Conservation (phyloP, 2,113 vertebrate genomes). For the Rhinolophus ferrumequinum region DNA sequence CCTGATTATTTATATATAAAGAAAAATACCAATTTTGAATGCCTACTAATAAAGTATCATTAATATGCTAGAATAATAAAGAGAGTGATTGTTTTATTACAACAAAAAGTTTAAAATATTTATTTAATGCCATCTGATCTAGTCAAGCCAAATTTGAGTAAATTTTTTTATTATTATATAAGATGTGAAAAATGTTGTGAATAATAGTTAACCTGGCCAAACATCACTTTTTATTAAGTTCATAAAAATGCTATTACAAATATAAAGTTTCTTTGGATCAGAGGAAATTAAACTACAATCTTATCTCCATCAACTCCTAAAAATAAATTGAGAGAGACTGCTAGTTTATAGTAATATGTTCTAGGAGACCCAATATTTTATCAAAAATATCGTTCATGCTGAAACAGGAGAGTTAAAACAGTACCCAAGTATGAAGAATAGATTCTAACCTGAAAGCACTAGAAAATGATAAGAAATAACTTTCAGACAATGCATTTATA, state of each 20-base stretch:
- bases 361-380: neutral
- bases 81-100: neutral
- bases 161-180: neutral
- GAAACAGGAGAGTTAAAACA: neutral
- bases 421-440: neutral
- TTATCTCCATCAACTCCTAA: neutral
- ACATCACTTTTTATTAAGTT: conserved; percentile 23
- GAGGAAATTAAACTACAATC: conserved; percentile 51
- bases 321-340: neutral
- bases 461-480: neutral
- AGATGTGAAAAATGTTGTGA: neutral
- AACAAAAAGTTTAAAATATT: neutral
- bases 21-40: neutral
- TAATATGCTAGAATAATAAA: neutral
- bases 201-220: neutral
- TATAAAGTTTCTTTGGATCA: neutral
- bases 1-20: neutral
- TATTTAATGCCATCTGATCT: neutral
- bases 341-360: neutral
- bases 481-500: neutral
- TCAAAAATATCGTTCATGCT: neutral
- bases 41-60: neutral
- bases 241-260: neutral
- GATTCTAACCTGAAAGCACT: neutral
- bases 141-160: neutral